Percentiles rank a stretch among this genome's conserved stretches.
Evolutionary conservation across 2,888 invertebrate species (phyloP).

Genomic region (Drosophila multiciliata): DNA sequence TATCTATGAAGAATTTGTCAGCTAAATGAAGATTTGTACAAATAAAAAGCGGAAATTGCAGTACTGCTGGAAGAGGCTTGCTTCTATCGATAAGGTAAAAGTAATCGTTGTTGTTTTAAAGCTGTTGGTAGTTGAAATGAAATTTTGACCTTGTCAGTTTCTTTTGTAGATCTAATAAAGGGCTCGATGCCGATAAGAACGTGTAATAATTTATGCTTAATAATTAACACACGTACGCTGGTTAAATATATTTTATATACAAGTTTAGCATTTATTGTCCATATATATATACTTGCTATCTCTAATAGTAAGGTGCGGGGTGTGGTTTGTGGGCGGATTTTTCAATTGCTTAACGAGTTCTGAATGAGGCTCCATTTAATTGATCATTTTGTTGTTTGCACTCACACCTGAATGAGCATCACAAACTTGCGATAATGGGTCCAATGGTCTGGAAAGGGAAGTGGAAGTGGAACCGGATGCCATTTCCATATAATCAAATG

Average conservation of each 20-base stretch:
- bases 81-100: conserved; percentile 28
- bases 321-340: not conserved
- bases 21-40: not conserved
- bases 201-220: conserved; percentile 20
- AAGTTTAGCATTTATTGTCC: not conserved
- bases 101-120: conserved; percentile 18
- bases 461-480: conserved; percentile 53
- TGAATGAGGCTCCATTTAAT: conserved; percentile 35
- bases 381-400: conserved; percentile 55
- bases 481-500: conserved; percentile 36
- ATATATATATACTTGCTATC: conserved; percentile 18
- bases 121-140: conserved; percentile 8
- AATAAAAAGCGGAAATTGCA: not conserved
- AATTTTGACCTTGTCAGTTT: conserved; percentile 46
- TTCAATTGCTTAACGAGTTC: conserved; percentile 12
- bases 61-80: not conserved
- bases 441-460: conserved; percentile 57
- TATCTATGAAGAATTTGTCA: not conserved
- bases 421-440: conserved; percentile 31
- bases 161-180: conserved; percentile 32
- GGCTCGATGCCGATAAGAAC: conserved; percentile 26
- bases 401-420: conserved; percentile 50
- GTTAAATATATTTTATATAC: not conserved
- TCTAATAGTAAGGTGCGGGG: not conserved
- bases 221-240: conserved; percentile 31